These are phyloP conservation scores for Cantharis rufa DNA, from an alignment of 2,888 invertebrate species.

Conservation along the genomic window DNA sequence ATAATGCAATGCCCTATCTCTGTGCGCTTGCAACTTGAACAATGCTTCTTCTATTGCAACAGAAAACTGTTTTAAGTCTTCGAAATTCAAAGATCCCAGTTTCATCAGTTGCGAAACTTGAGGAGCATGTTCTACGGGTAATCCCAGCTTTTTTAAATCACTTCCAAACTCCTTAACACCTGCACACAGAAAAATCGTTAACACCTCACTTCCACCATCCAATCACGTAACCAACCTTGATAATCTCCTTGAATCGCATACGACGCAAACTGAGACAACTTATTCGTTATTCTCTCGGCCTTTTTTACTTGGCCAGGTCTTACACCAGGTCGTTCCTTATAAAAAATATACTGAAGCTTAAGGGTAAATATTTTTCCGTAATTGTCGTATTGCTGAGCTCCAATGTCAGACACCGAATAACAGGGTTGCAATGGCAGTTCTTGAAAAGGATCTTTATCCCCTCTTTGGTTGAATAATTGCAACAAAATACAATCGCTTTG, in stretches of 20 bases:
- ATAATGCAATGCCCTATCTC: constrained; percentile 87
- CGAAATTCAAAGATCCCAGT: constrained; percentile 85
- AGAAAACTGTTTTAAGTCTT: constrained; percentile 91
- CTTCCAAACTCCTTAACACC: constrained; percentile 91
- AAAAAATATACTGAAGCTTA: constrained; percentile 95
- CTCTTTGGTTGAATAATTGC: constrained; percentile 80
- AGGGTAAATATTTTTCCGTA: constrained; percentile 99
- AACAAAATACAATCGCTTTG: constrained; percentile 84
- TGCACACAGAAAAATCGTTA: constrained; percentile 6
- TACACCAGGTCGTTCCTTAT: constrained; percentile 96
- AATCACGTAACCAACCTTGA: constrained; percentile 59
- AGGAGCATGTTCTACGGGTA: constrained; percentile 97
- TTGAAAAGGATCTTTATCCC: constrained; percentile 91
- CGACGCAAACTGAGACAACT: constrained; percentile 90
- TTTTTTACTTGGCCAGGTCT: constrained; percentile 93
- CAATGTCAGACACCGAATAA: constrained; percentile 93
- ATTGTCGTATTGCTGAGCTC: constrained; percentile 97
- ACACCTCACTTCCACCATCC: not conserved
- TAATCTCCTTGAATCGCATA: constrained; percentile 93
- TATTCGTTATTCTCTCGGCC: constrained; percentile 88
- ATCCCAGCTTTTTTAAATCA: constrained; percentile 88
- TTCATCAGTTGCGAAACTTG: constrained; percentile 96
- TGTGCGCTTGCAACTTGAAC: constrained; percentile 80
- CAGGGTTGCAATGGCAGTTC: constrained; percentile 93
- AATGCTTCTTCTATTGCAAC: constrained; percentile 90